Evolutionary conservation across 2,888 invertebrate species (phyloP).

Genomic region (Phaonia tiefii): DNA sequence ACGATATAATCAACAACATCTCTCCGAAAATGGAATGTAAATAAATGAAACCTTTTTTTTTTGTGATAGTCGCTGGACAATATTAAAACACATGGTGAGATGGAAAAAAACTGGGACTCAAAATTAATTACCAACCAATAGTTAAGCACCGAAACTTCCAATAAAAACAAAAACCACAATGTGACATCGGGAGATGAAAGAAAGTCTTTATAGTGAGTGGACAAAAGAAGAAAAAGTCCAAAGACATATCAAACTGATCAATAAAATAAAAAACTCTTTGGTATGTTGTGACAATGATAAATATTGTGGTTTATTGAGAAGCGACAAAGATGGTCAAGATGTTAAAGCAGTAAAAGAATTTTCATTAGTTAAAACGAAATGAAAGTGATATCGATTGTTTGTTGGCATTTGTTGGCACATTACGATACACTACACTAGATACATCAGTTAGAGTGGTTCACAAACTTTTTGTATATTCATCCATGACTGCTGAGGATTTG

Average conservation of each 20-base stretch:
- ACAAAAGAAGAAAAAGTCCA: slow-evolving; percentile 4
- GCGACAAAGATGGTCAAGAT: too few relatives aligned
- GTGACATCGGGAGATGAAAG: slow-evolving; percentile 34
- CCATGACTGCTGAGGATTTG: too few relatives aligned
- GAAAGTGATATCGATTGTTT: too few relatives aligned
- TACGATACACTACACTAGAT: too few relatives aligned
- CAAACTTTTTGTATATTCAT: too few relatives aligned
- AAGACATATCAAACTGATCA: too few relatives aligned
- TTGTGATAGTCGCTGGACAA: slow-evolving; percentile 11
- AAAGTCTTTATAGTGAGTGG: slow-evolving; percentile 27
- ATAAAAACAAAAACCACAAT: not conserved
- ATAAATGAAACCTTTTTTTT: slow-evolving; percentile 22
- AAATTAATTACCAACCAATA: slow-evolving; percentile 34
- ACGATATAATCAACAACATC: slow-evolving; percentile 12
- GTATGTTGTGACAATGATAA: slow-evolving; percentile 12
- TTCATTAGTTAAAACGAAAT: too few relatives aligned
- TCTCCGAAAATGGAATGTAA: not conserved
- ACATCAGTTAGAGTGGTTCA: too few relatives aligned
- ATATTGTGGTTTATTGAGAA: slow-evolving; percentile 5
- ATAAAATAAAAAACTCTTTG: slow-evolving; percentile 35
- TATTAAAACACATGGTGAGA: not conserved
- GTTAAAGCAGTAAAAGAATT: too few relatives aligned
- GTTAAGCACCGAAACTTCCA: slow-evolving; percentile 2
- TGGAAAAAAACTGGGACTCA: slow-evolving; percentile 10
- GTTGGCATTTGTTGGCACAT: too few relatives aligned